These are phyloP conservation scores for Drosophila fuyamai DNA, from an alignment of 1,140 invertebrate species.

Conservation along the genomic window DNA sequence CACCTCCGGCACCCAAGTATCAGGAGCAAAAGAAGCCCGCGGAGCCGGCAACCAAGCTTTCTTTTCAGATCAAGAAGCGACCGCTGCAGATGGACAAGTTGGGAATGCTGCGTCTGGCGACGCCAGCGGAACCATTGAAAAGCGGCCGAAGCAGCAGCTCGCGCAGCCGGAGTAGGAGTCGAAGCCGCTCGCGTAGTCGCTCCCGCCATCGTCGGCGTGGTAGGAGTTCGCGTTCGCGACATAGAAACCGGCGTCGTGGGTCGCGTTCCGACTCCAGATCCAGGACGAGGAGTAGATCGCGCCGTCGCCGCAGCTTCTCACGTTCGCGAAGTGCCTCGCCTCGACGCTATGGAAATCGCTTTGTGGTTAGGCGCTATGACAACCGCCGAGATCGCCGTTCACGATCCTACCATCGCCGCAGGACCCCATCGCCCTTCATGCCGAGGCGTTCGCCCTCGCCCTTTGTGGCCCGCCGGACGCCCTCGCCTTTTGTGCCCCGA, in stretches of 20 bases:
- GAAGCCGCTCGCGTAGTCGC: slow-evolving; percentile 82
- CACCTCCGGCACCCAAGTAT: slow-evolving; percentile 40
- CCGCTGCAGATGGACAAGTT: slow-evolving; percentile 88
- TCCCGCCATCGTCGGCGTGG: slow-evolving; percentile 19
- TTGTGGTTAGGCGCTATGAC: slow-evolving; percentile 26
- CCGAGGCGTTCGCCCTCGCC: slow-evolving; percentile 54
- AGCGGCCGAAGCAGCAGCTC: slow-evolving; percentile 65
- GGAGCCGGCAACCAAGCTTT: slow-evolving; percentile 53
- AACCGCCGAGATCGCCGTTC: slow-evolving; percentile 44
- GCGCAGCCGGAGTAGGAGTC: slow-evolving; percentile 84
- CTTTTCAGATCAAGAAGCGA: slow-evolving; percentile 77
- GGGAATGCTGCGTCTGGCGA: slow-evolving; percentile 87
- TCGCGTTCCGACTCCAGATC: slow-evolving; percentile 26
- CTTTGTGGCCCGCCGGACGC: slow-evolving; percentile 35
- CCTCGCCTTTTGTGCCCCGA: slow-evolving; percentile 42
- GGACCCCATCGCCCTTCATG: slow-evolving; percentile 50
- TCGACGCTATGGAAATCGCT: slow-evolving; percentile 15
- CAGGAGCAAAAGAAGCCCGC: slow-evolving; percentile 28
- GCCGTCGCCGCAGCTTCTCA: slow-evolving; percentile 57
- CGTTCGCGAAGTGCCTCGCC: slow-evolving; percentile 26
- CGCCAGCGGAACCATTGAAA: slow-evolving; percentile 74
- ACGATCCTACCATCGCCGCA: slow-evolving; percentile 49
- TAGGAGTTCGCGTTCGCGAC: slow-evolving; percentile 8
- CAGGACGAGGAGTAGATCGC: slow-evolving; percentile 70
- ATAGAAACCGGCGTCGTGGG: slow-evolving; percentile 7